These are phyloP conservation scores for Leptopilina syphax DNA, from an alignment of 2,888 invertebrate genomes.

Conservation along the genomic window DNA sequence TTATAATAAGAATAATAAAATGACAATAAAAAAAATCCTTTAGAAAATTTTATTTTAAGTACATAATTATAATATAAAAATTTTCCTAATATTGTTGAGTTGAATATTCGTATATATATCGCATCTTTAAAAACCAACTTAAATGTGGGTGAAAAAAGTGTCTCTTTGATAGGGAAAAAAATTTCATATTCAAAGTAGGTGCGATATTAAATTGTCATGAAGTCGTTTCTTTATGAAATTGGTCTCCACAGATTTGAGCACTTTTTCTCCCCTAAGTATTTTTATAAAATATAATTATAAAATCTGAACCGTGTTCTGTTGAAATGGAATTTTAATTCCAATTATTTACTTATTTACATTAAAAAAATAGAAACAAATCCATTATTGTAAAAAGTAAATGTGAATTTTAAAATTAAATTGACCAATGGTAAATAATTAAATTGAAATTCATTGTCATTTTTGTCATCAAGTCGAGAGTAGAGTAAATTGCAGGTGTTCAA, in stretches of 20 bases:
- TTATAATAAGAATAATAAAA: no score
- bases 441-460: neutral
- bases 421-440: neutral
- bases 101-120: no score
- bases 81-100: neutral
- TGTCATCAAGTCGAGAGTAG: neutral
- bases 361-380: no score
- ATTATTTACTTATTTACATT: no score
- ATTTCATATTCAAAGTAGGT: constrained; percentile 2
- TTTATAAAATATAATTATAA: neutral
- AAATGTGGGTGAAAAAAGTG: neutral
- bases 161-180: neutral
- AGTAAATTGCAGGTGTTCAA: neutral
- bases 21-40: no score
- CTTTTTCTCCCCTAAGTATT: no score
- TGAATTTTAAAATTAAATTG: no score
- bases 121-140: neutral
- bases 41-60: no score
- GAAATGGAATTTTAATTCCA: no score
- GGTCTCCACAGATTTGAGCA: neutral
- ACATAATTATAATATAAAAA: neutral
- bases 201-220: neutral
- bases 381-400: no score
- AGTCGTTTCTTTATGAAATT: neutral
- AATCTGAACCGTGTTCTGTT: neutral